A percentile compares a stretch with the other conserved stretches of the same genome.
Evolutionary conservation across 2,888 invertebrate species (phyloP).

Genomic region (Liodrosophila aerea): DNA sequence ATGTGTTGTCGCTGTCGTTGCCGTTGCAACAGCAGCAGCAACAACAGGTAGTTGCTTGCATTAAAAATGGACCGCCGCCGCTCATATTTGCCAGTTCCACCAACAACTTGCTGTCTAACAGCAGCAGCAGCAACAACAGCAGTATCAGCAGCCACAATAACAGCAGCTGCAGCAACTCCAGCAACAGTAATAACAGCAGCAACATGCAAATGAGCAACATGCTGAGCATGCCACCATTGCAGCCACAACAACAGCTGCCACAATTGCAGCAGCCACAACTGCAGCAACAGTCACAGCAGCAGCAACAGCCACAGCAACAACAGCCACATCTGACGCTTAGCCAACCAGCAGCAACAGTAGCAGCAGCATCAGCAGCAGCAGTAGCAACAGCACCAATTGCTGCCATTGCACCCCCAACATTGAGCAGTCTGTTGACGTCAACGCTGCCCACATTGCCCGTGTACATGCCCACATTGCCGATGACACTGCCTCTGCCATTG

Average conservation of each 20-base stretch:
- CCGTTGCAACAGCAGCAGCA: constrained; percentile 47
- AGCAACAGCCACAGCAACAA: constrained; percentile 31
- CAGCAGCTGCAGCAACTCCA: constrained; percentile 15
- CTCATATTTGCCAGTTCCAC: constrained; percentile 64
- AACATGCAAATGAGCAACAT: constrained; percentile 20
- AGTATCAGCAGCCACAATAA: constrained; percentile 39
- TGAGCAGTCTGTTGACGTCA: constrained; percentile 63
- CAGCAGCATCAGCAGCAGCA: constrained; percentile 22
- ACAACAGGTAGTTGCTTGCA: constrained; percentile 23
- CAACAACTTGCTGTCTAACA: constrained; percentile 49
- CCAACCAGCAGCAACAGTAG: constrained; percentile 22
- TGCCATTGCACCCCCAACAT: constrained; percentile 40
- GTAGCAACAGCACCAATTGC: constrained; percentile 23
- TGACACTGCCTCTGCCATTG: constrained; percentile 44
- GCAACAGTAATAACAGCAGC: constrained; percentile 29
- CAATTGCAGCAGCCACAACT: constrained; percentile 39
- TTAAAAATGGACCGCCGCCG: constrained; percentile 72
- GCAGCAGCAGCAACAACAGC: constrained; percentile 40
- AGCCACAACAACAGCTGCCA: constrained; percentile 35
- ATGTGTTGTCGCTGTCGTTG: constrained; percentile 45
- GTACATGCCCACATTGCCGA: constrained; percentile 34
- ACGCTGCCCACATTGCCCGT: constrained; percentile 37
- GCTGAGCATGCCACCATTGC: constrained; percentile 25
- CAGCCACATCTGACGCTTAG: constrained; percentile 36
- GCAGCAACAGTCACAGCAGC: constrained; percentile 37